phyloP scores from a whole-genome alignment of 1,140 invertebrate genomes.

The Eueides isabella region DNA sequence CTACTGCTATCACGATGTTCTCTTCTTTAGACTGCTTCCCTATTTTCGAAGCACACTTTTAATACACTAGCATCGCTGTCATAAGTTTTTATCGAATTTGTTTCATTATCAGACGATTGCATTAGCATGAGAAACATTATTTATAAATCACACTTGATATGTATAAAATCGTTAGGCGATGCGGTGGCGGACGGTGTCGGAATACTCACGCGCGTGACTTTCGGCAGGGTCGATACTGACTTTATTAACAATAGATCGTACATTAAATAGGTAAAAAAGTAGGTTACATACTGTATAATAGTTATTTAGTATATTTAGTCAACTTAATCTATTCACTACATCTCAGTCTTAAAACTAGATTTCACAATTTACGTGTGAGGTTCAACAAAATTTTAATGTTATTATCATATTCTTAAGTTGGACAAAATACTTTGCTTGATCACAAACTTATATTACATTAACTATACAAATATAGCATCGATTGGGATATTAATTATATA shows the following conservation, averaged over 20 bases:
- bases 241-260: too few relatives aligned
- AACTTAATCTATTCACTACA: conserved; percentile 19
- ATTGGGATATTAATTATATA: too few relatives aligned
- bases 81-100: too few relatives aligned
- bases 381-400: too few relatives aligned
- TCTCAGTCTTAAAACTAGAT: too few relatives aligned
- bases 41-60: conserved; percentile 28
- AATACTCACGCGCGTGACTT: conserved; percentile 26
- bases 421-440: too few relatives aligned
- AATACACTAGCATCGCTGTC: conserved; percentile 1
- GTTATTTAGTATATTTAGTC: conserved; percentile 16
- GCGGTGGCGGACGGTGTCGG: conserved; percentile 25
- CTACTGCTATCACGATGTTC: conserved; percentile 15
- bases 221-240: conserved; percentile 18
- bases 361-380: too few relatives aligned
- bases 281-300: conserved; percentile 24
- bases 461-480: too few relatives aligned
- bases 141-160: conserved; percentile 23
- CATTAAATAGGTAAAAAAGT: conserved; percentile 20
- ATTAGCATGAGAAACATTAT: conserved; percentile 23
- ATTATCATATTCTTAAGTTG: too few relatives aligned
- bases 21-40: conserved; percentile 30
- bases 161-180: conserved; percentile 20
- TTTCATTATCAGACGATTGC: conserved; percentile 25
- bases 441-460: too few relatives aligned